phyloP scores from a whole-genome alignment of 2,113 vertebrate species.

The Equus przewalskii region DNA sequence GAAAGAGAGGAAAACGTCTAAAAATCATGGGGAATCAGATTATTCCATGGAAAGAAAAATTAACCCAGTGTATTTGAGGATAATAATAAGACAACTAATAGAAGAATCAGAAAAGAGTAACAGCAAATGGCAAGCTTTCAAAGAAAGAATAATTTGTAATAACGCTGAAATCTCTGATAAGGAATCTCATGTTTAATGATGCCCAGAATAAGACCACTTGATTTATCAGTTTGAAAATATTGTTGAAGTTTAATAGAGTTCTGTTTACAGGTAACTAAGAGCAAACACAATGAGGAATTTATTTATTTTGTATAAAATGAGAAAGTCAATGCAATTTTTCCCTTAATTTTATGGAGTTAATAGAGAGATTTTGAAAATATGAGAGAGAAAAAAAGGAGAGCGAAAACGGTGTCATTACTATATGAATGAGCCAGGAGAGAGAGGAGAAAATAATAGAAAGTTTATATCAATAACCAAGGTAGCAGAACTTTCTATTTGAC shows the following conservation, averaged over 20 bases:
- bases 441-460: background rate
- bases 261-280: background rate
- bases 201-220: background rate
- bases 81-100: too few relatives aligned
- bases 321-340: background rate
- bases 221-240: background rate
- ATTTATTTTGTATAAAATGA: background rate
- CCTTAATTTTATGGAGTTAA: background rate
- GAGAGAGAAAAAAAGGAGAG: background rate
- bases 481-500: background rate
- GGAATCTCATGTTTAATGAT: background rate
- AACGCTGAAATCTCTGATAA: background rate
- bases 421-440: background rate
- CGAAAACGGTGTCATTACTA: background rate
- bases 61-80: background rate
- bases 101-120: background rate
- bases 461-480: background rate
- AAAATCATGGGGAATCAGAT: background rate
- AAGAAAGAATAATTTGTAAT: background rate
- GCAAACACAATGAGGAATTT: background rate
- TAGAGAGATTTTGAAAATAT: background rate
- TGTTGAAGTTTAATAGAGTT: background rate
- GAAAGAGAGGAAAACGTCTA: too few relatives aligned
- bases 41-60: background rate
- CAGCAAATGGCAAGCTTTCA: background rate